phyloP scores from a whole-genome alignment of 2,888 invertebrate species.

The Agrochola circellaris region DNA sequence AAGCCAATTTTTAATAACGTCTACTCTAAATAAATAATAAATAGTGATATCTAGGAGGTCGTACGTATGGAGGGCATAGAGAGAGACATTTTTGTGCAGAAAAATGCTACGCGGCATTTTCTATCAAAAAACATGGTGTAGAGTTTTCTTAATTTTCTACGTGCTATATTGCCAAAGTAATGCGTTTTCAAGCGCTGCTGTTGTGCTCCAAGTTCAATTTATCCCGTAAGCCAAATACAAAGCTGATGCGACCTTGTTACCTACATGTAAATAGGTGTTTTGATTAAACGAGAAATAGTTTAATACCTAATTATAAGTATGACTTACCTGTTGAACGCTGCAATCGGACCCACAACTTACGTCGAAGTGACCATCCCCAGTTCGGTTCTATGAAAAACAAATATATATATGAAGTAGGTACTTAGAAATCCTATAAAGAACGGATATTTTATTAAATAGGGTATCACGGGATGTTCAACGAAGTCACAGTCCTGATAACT shows the following conservation, averaged over 20 bases:
- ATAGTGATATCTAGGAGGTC: background rate
- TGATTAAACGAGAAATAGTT: background rate
- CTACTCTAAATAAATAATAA: background rate
- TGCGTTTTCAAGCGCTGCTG: background rate
- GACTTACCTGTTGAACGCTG: constrained; percentile 92
- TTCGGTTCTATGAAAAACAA: constrained; percentile 91
- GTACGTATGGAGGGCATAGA: background rate
- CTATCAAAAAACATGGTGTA: background rate
- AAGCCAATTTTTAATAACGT: background rate
- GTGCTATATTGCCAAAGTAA: background rate
- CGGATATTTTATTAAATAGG: constrained; percentile 64
- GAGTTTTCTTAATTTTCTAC: background rate
- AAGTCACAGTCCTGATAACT: constrained; percentile 79
- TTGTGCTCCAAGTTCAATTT: constrained; percentile 18
- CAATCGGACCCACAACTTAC: constrained; percentile 93
- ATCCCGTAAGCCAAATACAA: constrained; percentile 15
- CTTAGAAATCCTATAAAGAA: constrained; percentile 35
- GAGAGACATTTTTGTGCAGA: no score
- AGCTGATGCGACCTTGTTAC: background rate
- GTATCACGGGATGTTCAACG: constrained; percentile 73
- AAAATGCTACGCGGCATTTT: background rate
- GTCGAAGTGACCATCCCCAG: constrained; percentile 93
- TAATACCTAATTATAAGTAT: background rate
- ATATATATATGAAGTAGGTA: constrained; percentile 1
- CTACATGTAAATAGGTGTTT: background rate